Conservation (phyloP, 1,140 invertebrate genomes). For the Manduca sexta region DNA sequence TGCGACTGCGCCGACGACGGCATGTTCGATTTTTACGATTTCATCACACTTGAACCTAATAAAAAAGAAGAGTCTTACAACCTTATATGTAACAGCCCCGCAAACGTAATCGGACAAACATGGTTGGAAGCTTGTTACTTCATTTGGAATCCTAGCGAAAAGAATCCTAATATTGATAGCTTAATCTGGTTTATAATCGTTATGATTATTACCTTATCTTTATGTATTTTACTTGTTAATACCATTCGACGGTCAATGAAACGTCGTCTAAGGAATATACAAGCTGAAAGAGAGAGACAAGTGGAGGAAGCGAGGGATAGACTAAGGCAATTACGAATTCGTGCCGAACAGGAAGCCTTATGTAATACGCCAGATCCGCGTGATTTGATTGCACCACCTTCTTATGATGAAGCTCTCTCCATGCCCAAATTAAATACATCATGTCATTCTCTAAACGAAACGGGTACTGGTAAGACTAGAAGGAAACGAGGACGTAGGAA, state of each 20-base stretch:
- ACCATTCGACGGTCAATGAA: slow-evolving; percentile 74
- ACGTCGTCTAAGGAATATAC: slow-evolving; percentile 71
- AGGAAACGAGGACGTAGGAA: slow-evolving; percentile 65
- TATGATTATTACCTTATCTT: slow-evolving; percentile 69
- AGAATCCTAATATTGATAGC: slow-evolving; percentile 59
- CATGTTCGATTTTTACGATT: slow-evolving; percentile 76
- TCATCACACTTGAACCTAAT: slow-evolving; percentile 73
- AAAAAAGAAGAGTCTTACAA: slow-evolving; percentile 71
- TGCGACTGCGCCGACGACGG: slow-evolving; percentile 77
- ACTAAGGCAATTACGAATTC: slow-evolving; percentile 70
- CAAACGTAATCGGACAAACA: slow-evolving; percentile 74
- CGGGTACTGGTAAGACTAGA: slow-evolving; percentile 62
- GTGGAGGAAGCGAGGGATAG: slow-evolving; percentile 71
- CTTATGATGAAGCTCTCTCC: slow-evolving; percentile 82
- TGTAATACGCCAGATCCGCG: slow-evolving; percentile 76
- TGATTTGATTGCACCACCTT: slow-evolving; percentile 79
- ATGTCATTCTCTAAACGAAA: slow-evolving; percentile 74
- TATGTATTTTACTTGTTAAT: slow-evolving; percentile 65
- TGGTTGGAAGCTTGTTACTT: slow-evolving; percentile 79
- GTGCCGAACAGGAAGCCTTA: slow-evolving; percentile 74
- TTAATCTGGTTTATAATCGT: slow-evolving; percentile 77
- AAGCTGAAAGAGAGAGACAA: slow-evolving; percentile 76
- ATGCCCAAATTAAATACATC: slow-evolving; percentile 78
- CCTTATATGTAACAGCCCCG: slow-evolving; percentile 76
- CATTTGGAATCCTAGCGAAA: slow-evolving; percentile 72